A percentile compares a stretch with the other conserved stretches of the same genome.
Conservation (phyloP, 2,888 invertebrate species). For the Acrocera orbiculus region DNA sequence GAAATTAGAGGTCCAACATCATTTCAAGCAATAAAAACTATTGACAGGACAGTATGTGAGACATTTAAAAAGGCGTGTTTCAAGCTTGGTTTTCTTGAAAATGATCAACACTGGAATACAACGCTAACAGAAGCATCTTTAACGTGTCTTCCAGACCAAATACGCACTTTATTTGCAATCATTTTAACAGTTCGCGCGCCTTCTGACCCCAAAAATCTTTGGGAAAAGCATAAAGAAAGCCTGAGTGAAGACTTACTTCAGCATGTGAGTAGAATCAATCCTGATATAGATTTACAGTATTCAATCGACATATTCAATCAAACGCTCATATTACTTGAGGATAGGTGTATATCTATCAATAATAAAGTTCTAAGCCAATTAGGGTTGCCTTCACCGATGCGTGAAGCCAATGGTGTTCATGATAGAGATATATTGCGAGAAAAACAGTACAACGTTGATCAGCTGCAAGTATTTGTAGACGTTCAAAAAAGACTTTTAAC, state of each 20-base stretch:
- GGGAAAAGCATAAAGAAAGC: not conserved
- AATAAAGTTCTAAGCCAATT: not conserved
- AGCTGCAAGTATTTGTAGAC: too few relatives aligned
- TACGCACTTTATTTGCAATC: not conserved
- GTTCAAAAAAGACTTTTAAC: too few relatives aligned
- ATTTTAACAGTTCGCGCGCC: not conserved
- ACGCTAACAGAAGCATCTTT: not conserved
- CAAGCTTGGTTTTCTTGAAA: not conserved
- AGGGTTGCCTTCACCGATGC: not conserved
- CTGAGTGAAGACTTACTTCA: conserved; percentile 6
- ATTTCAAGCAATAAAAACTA: not conserved
- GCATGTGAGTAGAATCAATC: not conserved
- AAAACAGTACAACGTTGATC: too few relatives aligned
- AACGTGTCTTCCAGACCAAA: not conserved
- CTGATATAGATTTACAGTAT: not conserved
- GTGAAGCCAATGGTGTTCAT: too few relatives aligned
- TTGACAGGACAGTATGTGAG: not conserved
- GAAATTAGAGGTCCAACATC: conserved; percentile 1
- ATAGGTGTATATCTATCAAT: not conserved
- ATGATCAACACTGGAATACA: not conserved
- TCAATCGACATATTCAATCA: conserved; percentile 2
- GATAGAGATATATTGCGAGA: too few relatives aligned
- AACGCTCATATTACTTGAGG: not conserved
- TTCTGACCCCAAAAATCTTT: not conserved
- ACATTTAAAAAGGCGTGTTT: conserved; percentile 1